These are phyloP conservation scores for Chymomyza caudatula DNA, from an alignment of 2,888 invertebrate species.

Conservation along the genomic window DNA sequence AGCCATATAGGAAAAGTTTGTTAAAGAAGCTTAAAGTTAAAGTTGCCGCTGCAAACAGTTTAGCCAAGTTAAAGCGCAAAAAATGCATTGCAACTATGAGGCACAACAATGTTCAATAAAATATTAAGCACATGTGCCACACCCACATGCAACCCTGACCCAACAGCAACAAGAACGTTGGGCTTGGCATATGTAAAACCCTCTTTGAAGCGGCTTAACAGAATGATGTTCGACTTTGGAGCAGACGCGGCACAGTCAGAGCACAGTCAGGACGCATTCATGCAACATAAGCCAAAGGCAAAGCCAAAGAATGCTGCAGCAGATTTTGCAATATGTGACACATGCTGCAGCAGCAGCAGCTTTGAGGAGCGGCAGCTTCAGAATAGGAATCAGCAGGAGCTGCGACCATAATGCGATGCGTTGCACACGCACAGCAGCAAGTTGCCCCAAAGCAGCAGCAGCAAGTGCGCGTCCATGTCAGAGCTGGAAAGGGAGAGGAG, in stretches of 20 bases:
- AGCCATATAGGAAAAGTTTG: neutral
- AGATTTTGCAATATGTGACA: slow-evolving; percentile 66
- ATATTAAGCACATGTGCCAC: slow-evolving; percentile 48
- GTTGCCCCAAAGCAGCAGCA: slow-evolving; percentile 17
- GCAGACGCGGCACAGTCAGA: slow-evolving; percentile 26
- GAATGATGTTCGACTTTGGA: slow-evolving; percentile 47
- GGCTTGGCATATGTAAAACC: slow-evolving; percentile 65
- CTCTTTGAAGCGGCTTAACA: slow-evolving; percentile 64
- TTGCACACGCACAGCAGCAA: slow-evolving; percentile 7
- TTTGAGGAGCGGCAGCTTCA: slow-evolving; percentile 9
- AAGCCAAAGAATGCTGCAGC: slow-evolving; percentile 53
- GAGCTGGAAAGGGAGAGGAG: no score
- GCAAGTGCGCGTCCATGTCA: no score
- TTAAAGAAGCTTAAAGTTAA: slow-evolving; percentile 13
- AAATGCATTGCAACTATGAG: slow-evolving; percentile 40
- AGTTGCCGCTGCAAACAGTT: slow-evolving; percentile 16
- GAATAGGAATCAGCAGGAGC: neutral
- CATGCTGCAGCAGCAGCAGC: slow-evolving; percentile 32
- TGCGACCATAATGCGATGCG: slow-evolving; percentile 35
- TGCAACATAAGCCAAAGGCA: slow-evolving; percentile 12
- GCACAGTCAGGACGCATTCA: neutral
- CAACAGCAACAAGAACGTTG: slow-evolving; percentile 1
- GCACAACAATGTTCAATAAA: slow-evolving; percentile 69
- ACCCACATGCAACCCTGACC: slow-evolving; percentile 35
- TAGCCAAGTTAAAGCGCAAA: slow-evolving; percentile 50